Evolutionary conservation across 2,797 vertebrate genomes (phyloP).

Genomic region (Dendrocincla fuliginosa): DNA sequence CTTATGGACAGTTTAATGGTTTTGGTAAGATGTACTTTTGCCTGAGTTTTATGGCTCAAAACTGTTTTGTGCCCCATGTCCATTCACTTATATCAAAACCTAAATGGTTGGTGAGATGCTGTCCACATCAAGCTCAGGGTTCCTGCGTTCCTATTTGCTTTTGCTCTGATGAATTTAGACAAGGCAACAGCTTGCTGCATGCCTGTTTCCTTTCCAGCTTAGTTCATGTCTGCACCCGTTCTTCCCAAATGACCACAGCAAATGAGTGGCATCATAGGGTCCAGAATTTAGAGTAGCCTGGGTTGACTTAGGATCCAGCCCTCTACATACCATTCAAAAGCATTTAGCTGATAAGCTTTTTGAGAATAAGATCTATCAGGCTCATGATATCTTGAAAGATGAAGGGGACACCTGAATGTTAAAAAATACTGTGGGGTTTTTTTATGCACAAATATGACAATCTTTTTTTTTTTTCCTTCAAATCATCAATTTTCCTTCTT

Average conservation of each 20-base stretch:
- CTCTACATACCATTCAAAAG: background rate
- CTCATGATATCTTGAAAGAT: background rate
- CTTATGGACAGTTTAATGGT: background rate
- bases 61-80: background rate
- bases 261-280: background rate
- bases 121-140: background rate
- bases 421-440: background rate
- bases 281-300: background rate
- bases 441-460: background rate
- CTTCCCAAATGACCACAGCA: background rate
- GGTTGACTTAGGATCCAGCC: background rate
- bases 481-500: background rate
- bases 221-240: background rate
- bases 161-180: background rate
- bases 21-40: background rate
- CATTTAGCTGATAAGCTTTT: background rate
- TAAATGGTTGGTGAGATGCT: background rate
- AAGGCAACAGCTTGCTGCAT: fast-evolving
- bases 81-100: fast-evolving
- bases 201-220: background rate
- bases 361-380: background rate
- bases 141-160: background rate
- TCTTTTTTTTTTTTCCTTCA: background rate
- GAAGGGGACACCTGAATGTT: background rate
- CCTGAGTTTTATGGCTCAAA: background rate